Percentiles rank a stretch among this genome's conserved stretches.
Evolutionary conservation across 2,797 vertebrate species (phyloP).

Genomic region (Fringilla coelebs): DNA sequence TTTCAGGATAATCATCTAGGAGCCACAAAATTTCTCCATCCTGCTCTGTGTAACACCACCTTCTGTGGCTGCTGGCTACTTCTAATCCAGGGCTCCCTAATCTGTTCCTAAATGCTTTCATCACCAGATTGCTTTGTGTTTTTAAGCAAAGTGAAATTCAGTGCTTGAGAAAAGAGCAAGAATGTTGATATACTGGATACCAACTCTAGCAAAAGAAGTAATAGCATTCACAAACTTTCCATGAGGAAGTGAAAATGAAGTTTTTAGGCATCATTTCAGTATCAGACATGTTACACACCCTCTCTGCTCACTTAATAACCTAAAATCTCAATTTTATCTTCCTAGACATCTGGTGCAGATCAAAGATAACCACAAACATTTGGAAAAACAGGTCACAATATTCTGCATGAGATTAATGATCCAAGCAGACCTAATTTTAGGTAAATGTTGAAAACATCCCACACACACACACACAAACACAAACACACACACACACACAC

Average conservation of each 20-base stretch:
- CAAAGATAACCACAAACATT: neutral
- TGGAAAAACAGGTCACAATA: neutral
- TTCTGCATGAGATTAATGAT: neutral
- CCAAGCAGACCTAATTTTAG: neutral
- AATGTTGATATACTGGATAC: neutral
- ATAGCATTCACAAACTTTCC: neutral
- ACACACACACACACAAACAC: no score
- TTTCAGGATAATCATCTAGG: slow-evolving; percentile 39
- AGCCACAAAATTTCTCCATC: slow-evolving; percentile 34
- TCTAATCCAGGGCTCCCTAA: neutral
- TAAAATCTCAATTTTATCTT: neutral
- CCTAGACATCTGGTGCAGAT: neutral
- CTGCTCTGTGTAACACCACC: neutral
- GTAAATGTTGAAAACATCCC: neutral
- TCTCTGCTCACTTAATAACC: neutral
- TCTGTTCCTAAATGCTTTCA: neutral
- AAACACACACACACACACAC: no score
- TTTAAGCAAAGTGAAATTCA: neutral
- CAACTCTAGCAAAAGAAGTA: neutral
- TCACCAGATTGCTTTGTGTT: neutral
- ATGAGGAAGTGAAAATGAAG: neutral
- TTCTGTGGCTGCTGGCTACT: neutral
- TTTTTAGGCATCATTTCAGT: neutral
- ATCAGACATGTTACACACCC: neutral
- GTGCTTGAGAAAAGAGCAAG: neutral